Evolutionary conservation across 1,140 invertebrate genomes (phyloP), one percentile per base, ranked within the genome.

Genomic region (Lordiphosa clarofinis): DNA sequence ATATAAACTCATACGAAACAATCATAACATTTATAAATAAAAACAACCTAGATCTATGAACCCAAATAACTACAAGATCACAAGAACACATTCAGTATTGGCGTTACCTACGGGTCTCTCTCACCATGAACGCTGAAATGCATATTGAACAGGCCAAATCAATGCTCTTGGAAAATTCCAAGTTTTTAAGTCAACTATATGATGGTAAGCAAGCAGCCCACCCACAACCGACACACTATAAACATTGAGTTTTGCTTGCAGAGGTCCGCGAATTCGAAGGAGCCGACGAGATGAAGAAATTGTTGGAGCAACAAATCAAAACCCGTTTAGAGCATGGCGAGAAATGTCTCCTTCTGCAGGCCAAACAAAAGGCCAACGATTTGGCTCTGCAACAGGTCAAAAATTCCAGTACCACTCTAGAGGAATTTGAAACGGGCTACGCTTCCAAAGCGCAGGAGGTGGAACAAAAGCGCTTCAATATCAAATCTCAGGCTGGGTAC

Each of bases 391-490:
- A 46, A 12, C 7, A 24, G 7, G 5, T 3, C 1, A 33, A 10
- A 10, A 46, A 33, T 13, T 46, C 24, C 8, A 33, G 43, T 13
- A 10, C 11, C 8, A 31, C 43, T 3, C 3, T 46, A 4, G 24
- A 46, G 21, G 43, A 46, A 33, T 33, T 46, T 4, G 43, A 46
- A 1, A 5, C 12, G 1, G 11, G 8, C 4, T 46, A 12, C 7
- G 12, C 61, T 13, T 37, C 39, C 38, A 15, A 56, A 24, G 5
- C 52, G 43, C 19, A 47, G 12, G 8, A 47, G 56, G 4, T 38
- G 63, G 21, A 43, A 39, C 15, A 65, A 33, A 49, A 61, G 42
- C 52, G 48, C 33, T 37, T 44, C 19, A 24, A 33, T 19, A 37
- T 13, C 13, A 33, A 33, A 8, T 9, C 9, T 4, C 9, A 11